Evolutionary conservation across 2,113 vertebrate genomes (phyloP), one percentile per base, ranked within the genome.

Genomic region (Ageneiosus marmoratus): DNA sequence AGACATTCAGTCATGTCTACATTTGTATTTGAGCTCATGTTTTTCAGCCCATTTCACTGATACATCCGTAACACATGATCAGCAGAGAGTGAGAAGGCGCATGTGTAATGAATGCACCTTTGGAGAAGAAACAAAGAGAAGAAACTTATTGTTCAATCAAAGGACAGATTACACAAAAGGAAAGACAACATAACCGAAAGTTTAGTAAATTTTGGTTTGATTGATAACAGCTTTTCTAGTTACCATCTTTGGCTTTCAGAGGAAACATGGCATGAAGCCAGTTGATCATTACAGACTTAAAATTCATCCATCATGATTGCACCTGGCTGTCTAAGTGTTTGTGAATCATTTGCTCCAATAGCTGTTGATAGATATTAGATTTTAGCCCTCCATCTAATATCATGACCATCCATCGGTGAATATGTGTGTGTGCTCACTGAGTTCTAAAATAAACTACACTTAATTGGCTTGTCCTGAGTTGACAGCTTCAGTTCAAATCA

Each of bases 381-480:
- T 67, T 67, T 22, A 67, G 63, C 29, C 18, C 32, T 70, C 9
- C 0, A 46, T 72, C 12, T 72, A 46, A 72, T 70, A 72, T 27
- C 69, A n/a, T 27, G 22, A n/a, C 41, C 41, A 1, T 72, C 41
- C 24, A 72, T 72, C 41, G n/a, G 69, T n/a, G 2, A 46, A 72
- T 69, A 69, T 41, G 13, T 18, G 37, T 2, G 34, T 27, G 44
- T 16, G 44, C 12, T 72, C 13, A 48, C 1, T 27, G 69, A 24
- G 44, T 48, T 48, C 44, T 46, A 72, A 72, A 72, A 77, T 73
- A 85, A 72, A 58, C 74, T 58, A 70, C 48, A 69, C 48, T 76
- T 72, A 81, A 37, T 29, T 50, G 72, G 65, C 44, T 46, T 37
- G 58, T 55, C 4, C 27, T 58, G 56, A 83, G n/a, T 56, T 44